phyloP scores from a whole-genome alignment of 2,888 invertebrate species.

The Rhagium mordax region DNA sequence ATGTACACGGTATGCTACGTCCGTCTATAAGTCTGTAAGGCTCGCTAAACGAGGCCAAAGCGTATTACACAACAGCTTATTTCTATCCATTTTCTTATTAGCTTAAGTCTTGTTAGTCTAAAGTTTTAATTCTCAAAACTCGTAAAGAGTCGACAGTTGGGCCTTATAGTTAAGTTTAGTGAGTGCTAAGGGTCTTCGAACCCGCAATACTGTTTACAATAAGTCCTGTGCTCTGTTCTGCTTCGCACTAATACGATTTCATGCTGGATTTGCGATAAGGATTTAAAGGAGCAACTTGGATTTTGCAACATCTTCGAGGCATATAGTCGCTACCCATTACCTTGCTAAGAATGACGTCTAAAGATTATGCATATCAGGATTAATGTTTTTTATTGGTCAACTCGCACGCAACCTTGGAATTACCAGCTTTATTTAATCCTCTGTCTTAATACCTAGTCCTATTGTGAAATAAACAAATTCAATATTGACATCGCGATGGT shows the following conservation, averaged over 20 bases:
- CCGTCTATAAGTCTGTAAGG: constrained; percentile 56
- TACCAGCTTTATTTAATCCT: constrained; percentile 37
- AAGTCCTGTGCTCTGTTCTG: constrained; percentile 67
- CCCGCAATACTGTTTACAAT: constrained; percentile 71
- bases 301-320: constrained; percentile 48
- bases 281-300: constrained; percentile 71
- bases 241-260: constrained; percentile 77
- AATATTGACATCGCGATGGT: too few relatives aligned
- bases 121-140: constrained; percentile 77
- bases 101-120: constrained; percentile 75
- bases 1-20: constrained; percentile 38
- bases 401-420: constrained; percentile 32
- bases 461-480: constrained; percentile 8
- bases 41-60: constrained; percentile 62
- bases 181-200: constrained; percentile 69
- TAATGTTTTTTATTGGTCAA: constrained; percentile 31
- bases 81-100: constrained; percentile 70
- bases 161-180: constrained; percentile 67
- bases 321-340: constrained; percentile 5
- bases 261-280: constrained; percentile 78
- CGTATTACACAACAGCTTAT: constrained; percentile 71
- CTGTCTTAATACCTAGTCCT: constrained; percentile 25
- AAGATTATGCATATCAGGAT: constrained; percentile 44
- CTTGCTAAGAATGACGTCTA: constrained; percentile 31
- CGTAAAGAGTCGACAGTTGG: constrained; percentile 70